Evolutionary conservation across 2,888 invertebrate genomes (phyloP), one percentile per base, ranked within the genome.

Genomic region (Apantesis nais): DNA sequence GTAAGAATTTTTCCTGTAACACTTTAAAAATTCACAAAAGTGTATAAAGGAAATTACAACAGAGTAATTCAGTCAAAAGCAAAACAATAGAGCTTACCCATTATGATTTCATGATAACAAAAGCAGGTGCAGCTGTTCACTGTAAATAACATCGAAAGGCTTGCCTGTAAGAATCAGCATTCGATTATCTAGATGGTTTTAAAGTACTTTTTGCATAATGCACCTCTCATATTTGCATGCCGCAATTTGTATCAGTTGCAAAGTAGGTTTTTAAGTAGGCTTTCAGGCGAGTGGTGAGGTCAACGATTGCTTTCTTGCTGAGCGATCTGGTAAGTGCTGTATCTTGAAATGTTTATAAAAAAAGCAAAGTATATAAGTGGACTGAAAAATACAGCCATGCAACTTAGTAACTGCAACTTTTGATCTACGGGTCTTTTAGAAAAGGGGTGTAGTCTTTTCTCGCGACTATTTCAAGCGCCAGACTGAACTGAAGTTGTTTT

Each of bases 171-270:
- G 79, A 77, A 63, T 64, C 71, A 66, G 62, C 61, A 61, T 78
- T 75, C 75, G 78, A 78, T 81, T 78, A 75, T 73, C 75, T 73
- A 67, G 71, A 74, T 68, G 74, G 72, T n/a, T 72, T 71, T 74
- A 70, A 80, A 76, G 64, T 67, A 64, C 29, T 61, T 62, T 58
- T 29, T 64, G 52, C 52, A 60, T 61, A 71, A 67, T 83, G 80
- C 80, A 78, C 69, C 75, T 62, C 72, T 78, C 76, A 65, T 77
- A 84, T 84, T 85, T 83, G 81, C 84, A 83, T 83, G 31, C 63
- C 76, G 76, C 74, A 72, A 66, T 62, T 71, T 71, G 75, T 73
- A 76, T 72, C 76, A 76, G 66, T 19, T 63, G 31, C 63, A 63
- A 69, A 71, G 67, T 69, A 29, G 63, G 61, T 55, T 65, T 61